These are phyloP conservation scores for Cygnus buccinator DNA, from an alignment of 2,113 vertebrate species.

Conservation along the genomic window DNA sequence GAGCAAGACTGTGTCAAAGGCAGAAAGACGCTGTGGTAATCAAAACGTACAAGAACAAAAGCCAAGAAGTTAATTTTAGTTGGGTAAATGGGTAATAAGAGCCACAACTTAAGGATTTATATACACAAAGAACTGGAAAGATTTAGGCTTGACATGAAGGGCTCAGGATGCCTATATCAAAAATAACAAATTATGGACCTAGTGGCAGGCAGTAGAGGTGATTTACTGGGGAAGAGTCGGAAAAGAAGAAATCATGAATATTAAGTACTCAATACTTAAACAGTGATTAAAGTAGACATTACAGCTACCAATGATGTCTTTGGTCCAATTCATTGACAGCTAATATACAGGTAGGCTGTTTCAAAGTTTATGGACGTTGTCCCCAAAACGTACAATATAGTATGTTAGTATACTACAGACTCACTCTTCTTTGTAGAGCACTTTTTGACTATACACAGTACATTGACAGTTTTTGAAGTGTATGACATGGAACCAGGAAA, in stretches of 20 bases:
- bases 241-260: neutral
- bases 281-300: neutral
- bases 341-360: neutral
- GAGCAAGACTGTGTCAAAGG: conserved; percentile 60
- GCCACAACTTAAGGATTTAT: neutral
- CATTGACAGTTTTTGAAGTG: neutral
- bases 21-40: conserved; percentile 21
- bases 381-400: neutral
- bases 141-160: neutral
- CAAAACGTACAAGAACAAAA: neutral
- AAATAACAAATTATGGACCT: neutral
- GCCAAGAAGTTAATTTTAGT: conserved; percentile 26
- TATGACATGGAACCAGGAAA: neutral
- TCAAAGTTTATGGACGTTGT: neutral
- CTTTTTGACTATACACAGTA: neutral
- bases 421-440: neutral
- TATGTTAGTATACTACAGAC: neutral
- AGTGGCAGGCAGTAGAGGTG: neutral
- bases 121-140: neutral
- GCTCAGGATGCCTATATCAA: neutral
- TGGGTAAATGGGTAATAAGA: neutral
- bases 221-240: neutral
- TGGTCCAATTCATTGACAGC: neutral
- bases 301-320: neutral
- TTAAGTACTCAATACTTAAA: neutral